A percentile compares a stretch with the other conserved stretches of the same genome.
phyloP scores from a whole-genome alignment of 1,140 invertebrate species.

The Phymorhynchus buccinoides region DNA sequence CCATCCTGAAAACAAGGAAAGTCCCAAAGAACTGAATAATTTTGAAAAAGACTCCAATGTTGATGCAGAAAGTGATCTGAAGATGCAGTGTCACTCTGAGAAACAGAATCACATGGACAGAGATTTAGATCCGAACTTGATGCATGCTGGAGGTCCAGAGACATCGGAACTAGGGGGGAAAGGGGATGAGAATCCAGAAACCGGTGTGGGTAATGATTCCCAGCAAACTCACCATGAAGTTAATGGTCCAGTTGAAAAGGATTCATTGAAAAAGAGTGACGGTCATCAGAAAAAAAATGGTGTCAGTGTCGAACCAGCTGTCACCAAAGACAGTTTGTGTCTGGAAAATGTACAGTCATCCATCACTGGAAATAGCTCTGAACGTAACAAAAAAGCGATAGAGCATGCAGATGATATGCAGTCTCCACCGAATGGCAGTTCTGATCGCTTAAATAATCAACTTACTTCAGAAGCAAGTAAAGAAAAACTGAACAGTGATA shows the following conservation, averaged over 20 bases:
- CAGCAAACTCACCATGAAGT: background rate
- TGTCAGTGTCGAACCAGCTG: background rate
- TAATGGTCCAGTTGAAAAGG: background rate
- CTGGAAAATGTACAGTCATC: background rate
- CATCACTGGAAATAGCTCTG: background rate
- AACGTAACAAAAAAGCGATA: slow-evolving; percentile 12
- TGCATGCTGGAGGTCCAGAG: background rate
- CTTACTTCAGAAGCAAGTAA: too few relatives aligned
- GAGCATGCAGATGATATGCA: too few relatives aligned
- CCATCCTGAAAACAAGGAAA: too few relatives aligned
- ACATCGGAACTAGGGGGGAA: background rate
- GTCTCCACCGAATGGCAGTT: too few relatives aligned
- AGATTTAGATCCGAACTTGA: background rate
- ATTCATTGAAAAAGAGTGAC: background rate
- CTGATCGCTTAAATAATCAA: too few relatives aligned
- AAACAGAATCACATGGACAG: background rate
- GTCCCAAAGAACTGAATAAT: too few relatives aligned
- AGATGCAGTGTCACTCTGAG: background rate
- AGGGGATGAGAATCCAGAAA: background rate
- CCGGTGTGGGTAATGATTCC: background rate
- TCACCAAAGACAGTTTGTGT: too few relatives aligned
- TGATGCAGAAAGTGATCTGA: too few relatives aligned
- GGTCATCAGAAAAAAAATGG: background rate
- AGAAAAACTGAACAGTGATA: too few relatives aligned
- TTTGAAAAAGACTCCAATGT: too few relatives aligned